These are phyloP conservation scores for Junonia oenone DNA, from an alignment of 2,888 invertebrate genomes.

Conservation along the genomic window DNA sequence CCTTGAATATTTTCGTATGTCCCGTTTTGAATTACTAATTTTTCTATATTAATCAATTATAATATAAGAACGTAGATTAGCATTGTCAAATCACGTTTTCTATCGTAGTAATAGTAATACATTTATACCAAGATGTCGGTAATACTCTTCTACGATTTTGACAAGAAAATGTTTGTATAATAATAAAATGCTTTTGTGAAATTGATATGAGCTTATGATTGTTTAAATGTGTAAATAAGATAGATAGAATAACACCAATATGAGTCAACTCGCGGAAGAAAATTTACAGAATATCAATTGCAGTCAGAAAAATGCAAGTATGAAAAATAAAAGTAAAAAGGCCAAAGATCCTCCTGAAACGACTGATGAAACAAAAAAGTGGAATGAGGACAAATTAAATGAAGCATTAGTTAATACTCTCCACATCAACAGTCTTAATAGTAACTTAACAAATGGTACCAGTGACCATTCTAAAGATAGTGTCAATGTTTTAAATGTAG, in stretches of 20 bases:
- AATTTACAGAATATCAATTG: slow-evolving; percentile 64
- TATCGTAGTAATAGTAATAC: slow-evolving; percentile 45
- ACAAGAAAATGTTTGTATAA: slow-evolving; percentile 66
- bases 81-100: slow-evolving; percentile 41
- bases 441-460: slow-evolving; percentile 69
- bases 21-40: slow-evolving; percentile 42
- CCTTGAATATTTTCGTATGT: slow-evolving; percentile 52
- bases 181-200: slow-evolving; percentile 48
- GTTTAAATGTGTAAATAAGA: slow-evolving; percentile 67
- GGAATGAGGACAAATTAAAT: slow-evolving; percentile 59
- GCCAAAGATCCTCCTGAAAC: slow-evolving; percentile 70
- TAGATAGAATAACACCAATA: slow-evolving; percentile 61
- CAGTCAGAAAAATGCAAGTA: slow-evolving; percentile 60
- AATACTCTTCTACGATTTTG: slow-evolving; percentile 69
- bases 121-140: slow-evolving; percentile 73
- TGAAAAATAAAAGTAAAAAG: slow-evolving; percentile 70
- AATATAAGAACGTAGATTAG: slow-evolving; percentile 37
- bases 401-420: slow-evolving; percentile 65
- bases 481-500: slow-evolving; percentile 42
- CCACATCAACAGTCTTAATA: slow-evolving; percentile 64
- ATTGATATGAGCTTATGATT: slow-evolving; percentile 55
- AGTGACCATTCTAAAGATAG: slow-evolving; percentile 58
- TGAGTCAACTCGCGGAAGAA: slow-evolving; percentile 67
- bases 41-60: slow-evolving; percentile 40
- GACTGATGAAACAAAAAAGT: slow-evolving; percentile 55